Percentiles rank a stretch among this genome's conserved stretches.
Evolutionary conservation across 1,140 invertebrate genomes (phyloP).

Genomic region (Penaeus vannamei): DNA sequence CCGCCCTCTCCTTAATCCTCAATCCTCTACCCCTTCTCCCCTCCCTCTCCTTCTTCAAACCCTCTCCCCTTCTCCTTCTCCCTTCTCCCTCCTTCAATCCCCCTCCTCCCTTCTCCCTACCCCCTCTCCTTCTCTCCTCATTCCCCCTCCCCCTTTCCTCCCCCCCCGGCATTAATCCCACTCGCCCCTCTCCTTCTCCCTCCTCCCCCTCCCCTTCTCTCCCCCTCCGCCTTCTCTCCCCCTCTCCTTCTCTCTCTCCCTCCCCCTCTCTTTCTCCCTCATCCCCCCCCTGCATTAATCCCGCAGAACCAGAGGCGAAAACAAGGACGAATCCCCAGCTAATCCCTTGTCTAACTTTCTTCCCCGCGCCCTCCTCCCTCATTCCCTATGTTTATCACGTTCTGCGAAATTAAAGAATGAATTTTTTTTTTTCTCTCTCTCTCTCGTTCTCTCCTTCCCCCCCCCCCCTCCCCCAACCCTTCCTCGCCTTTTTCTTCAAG

Average conservation of each 20-base stretch:
- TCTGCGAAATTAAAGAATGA: constrained; percentile 55
- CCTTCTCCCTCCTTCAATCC: neutral
- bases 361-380: constrained; percentile 26
- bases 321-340: constrained; percentile 19
- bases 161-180: too few species aligned
- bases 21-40: neutral
- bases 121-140: too few species aligned
- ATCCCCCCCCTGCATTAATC: neutral
- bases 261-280: neutral
- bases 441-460: neutral
- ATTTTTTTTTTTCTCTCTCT: constrained; percentile 44
- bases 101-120: too few species aligned
- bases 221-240: neutral
- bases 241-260: neutral
- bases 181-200: neutral
- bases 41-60: too few species aligned
- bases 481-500: too few species aligned
- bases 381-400: constrained; percentile 58
- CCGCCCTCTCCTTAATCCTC: neutral
- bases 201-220: neutral
- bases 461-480: neutral
- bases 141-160: too few species aligned
- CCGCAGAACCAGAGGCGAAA: constrained; percentile 5
- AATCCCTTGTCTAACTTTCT: constrained; percentile 28
- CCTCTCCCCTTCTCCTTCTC: neutral